A percentile compares a stretch with the other conserved stretches of the same genome.
Evolutionary conservation across 2,888 invertebrate species (phyloP).

Genomic region (Pilophorus perplexus): DNA sequence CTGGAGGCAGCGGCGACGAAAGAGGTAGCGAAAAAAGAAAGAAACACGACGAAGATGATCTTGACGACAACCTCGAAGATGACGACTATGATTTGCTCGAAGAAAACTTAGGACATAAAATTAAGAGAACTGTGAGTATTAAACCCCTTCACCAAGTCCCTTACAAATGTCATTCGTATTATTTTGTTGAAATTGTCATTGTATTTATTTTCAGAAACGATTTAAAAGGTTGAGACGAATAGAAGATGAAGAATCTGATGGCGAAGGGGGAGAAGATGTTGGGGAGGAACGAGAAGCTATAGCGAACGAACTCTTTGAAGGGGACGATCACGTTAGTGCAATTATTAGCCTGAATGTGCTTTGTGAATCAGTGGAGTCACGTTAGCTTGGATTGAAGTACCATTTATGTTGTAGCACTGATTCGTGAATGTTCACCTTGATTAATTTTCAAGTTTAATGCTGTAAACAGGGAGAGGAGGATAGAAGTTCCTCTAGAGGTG

Average conservation of each 20-base stretch:
- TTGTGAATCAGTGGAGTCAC: no score
- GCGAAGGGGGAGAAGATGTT: constrained; percentile 74
- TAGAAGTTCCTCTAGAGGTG: constrained; percentile 67
- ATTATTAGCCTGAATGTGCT: neutral
- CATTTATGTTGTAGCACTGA: no score
- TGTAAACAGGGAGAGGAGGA: constrained; percentile 67
- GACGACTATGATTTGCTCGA: constrained; percentile 98
- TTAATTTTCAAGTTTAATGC: neutral
- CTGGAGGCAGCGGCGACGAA: constrained; percentile 72
- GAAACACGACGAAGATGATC: constrained; percentile 78
- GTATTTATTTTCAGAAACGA: constrained; percentile 62
- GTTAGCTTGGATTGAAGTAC: no score
- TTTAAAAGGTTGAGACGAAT: constrained; percentile 81
- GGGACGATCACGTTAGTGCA: constrained; percentile 73
- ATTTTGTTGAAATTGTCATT: no score
- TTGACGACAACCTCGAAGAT: constrained; percentile 90
- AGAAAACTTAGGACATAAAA: constrained; percentile 95
- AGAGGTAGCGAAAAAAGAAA: constrained; percentile 66
- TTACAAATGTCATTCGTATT: no score
- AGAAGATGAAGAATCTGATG: constrained; percentile 88
- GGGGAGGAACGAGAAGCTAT: constrained; percentile 79
- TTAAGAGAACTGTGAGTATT: constrained; percentile 70
- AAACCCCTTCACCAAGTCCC: no score
- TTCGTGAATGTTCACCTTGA: neutral
- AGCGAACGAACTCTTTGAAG: constrained; percentile 82